Conservation (phyloP, 2,113 vertebrate species). For the Triplophysa dalaica region DNA sequence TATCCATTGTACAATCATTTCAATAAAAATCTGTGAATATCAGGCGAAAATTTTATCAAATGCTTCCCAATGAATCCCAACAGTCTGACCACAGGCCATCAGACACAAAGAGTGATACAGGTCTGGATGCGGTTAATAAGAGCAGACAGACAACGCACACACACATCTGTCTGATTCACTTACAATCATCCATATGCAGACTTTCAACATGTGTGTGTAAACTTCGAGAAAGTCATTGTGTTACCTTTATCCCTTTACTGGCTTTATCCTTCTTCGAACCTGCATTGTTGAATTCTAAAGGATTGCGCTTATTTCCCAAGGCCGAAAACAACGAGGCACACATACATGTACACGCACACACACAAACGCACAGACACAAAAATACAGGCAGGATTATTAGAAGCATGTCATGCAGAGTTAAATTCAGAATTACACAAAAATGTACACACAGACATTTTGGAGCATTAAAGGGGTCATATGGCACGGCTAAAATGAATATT, state of each 20-base stretch:
- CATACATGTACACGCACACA: slow-evolving; percentile 40
- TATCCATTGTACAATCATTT: no score
- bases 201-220: not conserved
- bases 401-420: slow-evolving; percentile 48
- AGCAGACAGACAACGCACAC: not conserved
- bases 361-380: slow-evolving; percentile 36
- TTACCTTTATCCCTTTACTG: slow-evolving; percentile 95
- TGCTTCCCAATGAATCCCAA: not conserved
- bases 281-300: slow-evolving; percentile 90
- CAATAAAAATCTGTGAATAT: no score
- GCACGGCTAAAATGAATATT: no score
- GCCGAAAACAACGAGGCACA: slow-evolving; percentile 80
- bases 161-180: not conserved
- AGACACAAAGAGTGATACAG: not conserved
- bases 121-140: slow-evolving; percentile 26
- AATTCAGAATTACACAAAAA: slow-evolving; percentile 42
- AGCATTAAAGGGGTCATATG: not conserved
- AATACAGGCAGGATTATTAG: slow-evolving; percentile 60
- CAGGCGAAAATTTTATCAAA: not conserved
- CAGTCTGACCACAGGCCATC: not conserved
- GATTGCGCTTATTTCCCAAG: slow-evolving; percentile 86
- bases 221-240: slow-evolving; percentile 53
- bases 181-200: not conserved
- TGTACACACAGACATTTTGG: slow-evolving; percentile 13
- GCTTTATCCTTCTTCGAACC: slow-evolving; percentile 89